phyloP scores from a whole-genome alignment of 2,888 invertebrate species.

The Peribatodes rhomboidaria region DNA sequence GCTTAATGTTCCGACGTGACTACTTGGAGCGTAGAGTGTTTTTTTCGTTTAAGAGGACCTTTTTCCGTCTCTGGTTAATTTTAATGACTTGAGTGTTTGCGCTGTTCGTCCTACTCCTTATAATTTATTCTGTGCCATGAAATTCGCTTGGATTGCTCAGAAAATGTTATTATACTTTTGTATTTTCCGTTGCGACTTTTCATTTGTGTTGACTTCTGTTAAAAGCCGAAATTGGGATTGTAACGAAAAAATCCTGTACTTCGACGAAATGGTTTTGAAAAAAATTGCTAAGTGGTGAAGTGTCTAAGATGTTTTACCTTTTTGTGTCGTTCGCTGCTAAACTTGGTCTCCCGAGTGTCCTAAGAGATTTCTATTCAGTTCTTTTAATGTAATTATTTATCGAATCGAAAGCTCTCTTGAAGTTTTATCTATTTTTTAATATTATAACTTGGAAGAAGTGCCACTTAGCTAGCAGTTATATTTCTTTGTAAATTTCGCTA shows the following conservation, averaged over 20 bases:
- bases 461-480: not conserved
- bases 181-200: conserved; percentile 12
- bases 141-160: conserved; percentile 18
- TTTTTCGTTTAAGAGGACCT: conserved; percentile 19
- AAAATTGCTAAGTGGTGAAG: not conserved
- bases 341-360: not conserved
- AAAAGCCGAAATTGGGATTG: not conserved
- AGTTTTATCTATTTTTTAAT: not conserved
- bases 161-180: conserved; percentile 22
- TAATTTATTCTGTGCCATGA: conserved; percentile 50
- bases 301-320: not conserved
- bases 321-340: not conserved
- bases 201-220: not conserved
- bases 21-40: conserved; percentile 12
- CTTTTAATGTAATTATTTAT: not conserved
- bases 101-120: conserved; percentile 11
- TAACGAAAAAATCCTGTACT: not conserved
- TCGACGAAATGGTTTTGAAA: not conserved
- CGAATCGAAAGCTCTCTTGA: not conserved
- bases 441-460: not conserved
- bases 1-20: conserved; percentile 8
- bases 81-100: conserved; percentile 32
- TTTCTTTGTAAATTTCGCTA: not conserved
- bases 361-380: not conserved
- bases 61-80: conserved; percentile 17